Evolutionary conservation across 2,888 invertebrate species (phyloP), one percentile per base, ranked within the genome.

Genomic region (Temnothorax ravouxi): DNA sequence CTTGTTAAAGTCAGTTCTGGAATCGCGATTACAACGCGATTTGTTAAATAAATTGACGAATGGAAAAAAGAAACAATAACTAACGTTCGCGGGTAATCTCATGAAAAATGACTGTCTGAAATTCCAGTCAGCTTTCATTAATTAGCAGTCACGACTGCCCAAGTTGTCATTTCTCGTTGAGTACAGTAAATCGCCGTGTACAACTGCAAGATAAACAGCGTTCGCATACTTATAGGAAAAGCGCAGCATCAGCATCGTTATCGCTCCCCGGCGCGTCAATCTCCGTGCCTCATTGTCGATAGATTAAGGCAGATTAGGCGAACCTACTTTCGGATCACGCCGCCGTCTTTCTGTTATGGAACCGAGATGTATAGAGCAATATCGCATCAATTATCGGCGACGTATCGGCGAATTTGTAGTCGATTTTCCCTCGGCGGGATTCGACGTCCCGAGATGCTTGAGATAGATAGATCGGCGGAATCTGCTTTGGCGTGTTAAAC

Each of bases 261-360:
- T 71, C 79, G 79, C 59, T 71, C 47, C 47, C 15, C 59, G 79
- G 47, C 79, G 71, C 71, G 79, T 80, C 79, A 80, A 80, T 80
- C 79, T 80, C 71, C 71, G 79, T 71, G 79, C 71, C 71, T 79
- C 79, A 79, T 79, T 79, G 79, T 71, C 79, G 79, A 80, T 80
- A 80, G 79, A 80, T 80, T 80, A 80, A 80, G 72, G 71, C 59
- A 80, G 79, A 80, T 80, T 80, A 80, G 79, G 59, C 79, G 71
- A 38, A 71, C 79, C 79, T 80, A 80, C 79, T 80, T 80, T 80
- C 72, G 71, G 79, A 69, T 79, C 71, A 79, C 79, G 72, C 47
- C 79, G 79, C 47, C 67, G 79, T 59, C 44, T 59, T 21, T 79
- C 79, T 71, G 79, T 71, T 80, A 71, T 80, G 21, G 72, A 71